Evolutionary conservation across 2,113 vertebrate genomes (phyloP).

Genomic region (Hypocryptadius cinnamomeus): DNA sequence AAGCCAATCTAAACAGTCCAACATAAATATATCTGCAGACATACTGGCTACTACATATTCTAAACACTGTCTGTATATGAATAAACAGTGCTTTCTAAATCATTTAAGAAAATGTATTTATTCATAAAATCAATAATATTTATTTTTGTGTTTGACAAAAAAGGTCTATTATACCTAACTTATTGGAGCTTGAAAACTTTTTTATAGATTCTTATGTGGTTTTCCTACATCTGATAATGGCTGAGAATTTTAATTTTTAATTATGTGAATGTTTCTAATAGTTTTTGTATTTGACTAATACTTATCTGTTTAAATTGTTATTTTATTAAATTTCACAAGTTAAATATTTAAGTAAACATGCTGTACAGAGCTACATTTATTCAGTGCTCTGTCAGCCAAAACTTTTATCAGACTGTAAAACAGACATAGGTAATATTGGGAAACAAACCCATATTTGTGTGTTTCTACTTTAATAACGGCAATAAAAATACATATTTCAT

Average conservation of each 20-base stretch:
- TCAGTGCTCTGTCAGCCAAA: neutral
- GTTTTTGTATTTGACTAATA: slow-evolving; percentile 43
- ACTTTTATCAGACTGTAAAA: slow-evolving; percentile 36
- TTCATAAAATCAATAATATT: slow-evolving; percentile 80
- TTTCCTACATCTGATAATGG: slow-evolving; percentile 55
- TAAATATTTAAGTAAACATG: slow-evolving; percentile 43
- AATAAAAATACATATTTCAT: slow-evolving; percentile 54
- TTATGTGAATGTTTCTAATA: slow-evolving; percentile 30
- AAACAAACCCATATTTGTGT: slow-evolving; percentile 28
- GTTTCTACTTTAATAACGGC: neutral
- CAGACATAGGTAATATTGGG: slow-evolving; percentile 11
- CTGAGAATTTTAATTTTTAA: slow-evolving; percentile 52
- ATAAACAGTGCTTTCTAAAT: slow-evolving; percentile 82
- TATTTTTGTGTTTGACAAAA: slow-evolving; percentile 71
- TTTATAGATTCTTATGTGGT: slow-evolving; percentile 27
- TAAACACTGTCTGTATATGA: slow-evolving; percentile 87
- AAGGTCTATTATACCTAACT: slow-evolving; percentile 58
- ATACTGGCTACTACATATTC: slow-evolving; percentile 85
- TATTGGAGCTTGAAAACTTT: slow-evolving; percentile 55
- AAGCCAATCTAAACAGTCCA: slow-evolving; percentile 92
- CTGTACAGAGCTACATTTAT: neutral
- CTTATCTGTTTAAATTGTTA: slow-evolving; percentile 56
- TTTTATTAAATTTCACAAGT: slow-evolving; percentile 54
- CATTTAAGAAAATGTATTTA: slow-evolving; percentile 81
- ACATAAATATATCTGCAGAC: slow-evolving; percentile 93